Evolutionary conservation across 2,888 invertebrate species (phyloP), one percentile per base, ranked within the genome.

Genomic region (Epistrophe grossulariae): DNA sequence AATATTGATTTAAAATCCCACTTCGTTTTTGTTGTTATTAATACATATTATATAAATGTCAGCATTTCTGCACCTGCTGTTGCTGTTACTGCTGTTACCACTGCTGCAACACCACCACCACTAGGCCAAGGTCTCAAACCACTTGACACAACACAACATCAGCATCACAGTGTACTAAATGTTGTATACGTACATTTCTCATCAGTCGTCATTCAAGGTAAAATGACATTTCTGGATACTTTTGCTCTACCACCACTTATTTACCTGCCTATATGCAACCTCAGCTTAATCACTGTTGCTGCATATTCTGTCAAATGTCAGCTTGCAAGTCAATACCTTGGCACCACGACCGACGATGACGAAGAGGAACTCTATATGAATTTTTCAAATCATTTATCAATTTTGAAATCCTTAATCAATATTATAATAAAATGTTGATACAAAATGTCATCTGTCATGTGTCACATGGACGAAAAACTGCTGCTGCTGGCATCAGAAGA

Each of bases 121-220:
- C 79, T 84, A 76, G 84, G 84, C 76, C 84, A 84, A 84, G 84
- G 84, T 66, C 80, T 66, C 28, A 71, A 71, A 76, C 79, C 71
- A 84, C 80, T 84, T 76, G 64, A 79, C 64, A 71, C 59, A 57
- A 48, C 31, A 35, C 31, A 35, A 9, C 35, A 35, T 40, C 59
- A 70, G n/a, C 38, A 38, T 40, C 59, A 77, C 15, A 13, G 31
- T 28, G n/a, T n/a, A n/a, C n/a, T n/a, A 72, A 43, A 48, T 17
- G 66, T 66, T 76, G 52, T 52, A 71, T 35, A 35, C 11, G 60
- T 60, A 68, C 68, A 55, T 24, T 31, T 31, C 28, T 31, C 48
- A 38, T 19, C 68, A 15, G 43, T 50, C 50, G 35, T 68, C 45
- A 68, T 50, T 50, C 35, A 66, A 40, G 38, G 52, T 55, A 55